Evolutionary conservation across 2,888 invertebrate species (phyloP).

Genomic region (Papilio demoleus): DNA sequence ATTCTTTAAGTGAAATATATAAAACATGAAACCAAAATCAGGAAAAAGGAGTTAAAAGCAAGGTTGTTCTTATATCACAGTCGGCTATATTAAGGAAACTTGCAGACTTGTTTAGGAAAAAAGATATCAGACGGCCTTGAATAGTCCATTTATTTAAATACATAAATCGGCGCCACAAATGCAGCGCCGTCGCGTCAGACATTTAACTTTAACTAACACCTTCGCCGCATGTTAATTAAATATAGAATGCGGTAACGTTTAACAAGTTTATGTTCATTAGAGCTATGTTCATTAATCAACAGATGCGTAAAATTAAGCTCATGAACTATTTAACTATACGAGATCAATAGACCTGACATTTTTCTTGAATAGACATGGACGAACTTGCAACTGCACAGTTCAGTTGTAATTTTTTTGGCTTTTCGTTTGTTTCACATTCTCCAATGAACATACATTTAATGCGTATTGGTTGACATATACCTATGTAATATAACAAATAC

Average conservation of each 20-base stretch:
- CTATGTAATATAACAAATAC: too few species aligned
- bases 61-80: slow-evolving; percentile 22
- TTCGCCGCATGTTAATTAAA: slow-evolving; percentile 24
- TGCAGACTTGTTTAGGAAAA: slow-evolving; percentile 33
- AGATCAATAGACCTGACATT: too few species aligned
- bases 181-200: slow-evolving; percentile 19
- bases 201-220: slow-evolving; percentile 31
- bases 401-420: too few species aligned
- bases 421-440: too few species aligned
- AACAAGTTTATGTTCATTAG: slow-evolving; percentile 12
- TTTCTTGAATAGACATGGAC: too few species aligned
- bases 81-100: slow-evolving; percentile 25
- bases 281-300: slow-evolving; percentile 10
- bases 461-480: too few species aligned
- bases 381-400: too few species aligned
- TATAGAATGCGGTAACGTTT: slow-evolving; percentile 25
- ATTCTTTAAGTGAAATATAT: neutral
- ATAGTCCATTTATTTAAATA: slow-evolving; percentile 31
- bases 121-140: slow-evolving; percentile 38
- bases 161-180: slow-evolving; percentile 31
- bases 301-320: neutral
- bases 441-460: too few species aligned
- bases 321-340: neutral
- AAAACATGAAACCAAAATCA: slow-evolving; percentile 15
- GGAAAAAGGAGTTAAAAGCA: slow-evolving; percentile 9